These are phyloP conservation scores for Eublepharis macularius DNA, from an alignment of 2,113 vertebrate genomes.

Conservation along the genomic window DNA sequence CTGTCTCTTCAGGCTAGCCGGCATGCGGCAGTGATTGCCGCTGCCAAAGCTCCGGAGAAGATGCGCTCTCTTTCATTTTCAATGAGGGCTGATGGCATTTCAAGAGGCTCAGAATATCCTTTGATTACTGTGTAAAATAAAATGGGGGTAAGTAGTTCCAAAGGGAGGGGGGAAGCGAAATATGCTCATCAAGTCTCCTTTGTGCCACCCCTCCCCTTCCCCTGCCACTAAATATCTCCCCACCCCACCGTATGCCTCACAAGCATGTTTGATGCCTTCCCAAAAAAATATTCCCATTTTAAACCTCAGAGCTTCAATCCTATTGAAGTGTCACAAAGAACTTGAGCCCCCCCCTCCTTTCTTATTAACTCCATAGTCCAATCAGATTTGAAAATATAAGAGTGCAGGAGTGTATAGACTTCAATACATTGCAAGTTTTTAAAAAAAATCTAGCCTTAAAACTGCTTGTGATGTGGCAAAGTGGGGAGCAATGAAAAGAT, in stretches of 20 bases:
- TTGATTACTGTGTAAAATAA: conserved; percentile 76
- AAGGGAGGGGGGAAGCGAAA: conserved; percentile 26
- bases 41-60: conserved; percentile 70
- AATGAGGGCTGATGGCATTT: conserved; percentile 80
- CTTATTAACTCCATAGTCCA: conserved; percentile 23
- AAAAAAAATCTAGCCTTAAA: neutral
- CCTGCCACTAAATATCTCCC: conserved; percentile 20
- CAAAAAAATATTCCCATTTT: conserved; percentile 33
- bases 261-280: conserved; percentile 23
- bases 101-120: conserved; percentile 80
- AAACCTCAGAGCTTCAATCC: conserved; percentile 34
- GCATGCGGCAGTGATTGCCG: conserved; percentile 70
- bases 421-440: neutral
- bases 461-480: neutral
- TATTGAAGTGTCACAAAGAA: neutral
- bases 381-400: neutral
- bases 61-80: conserved; percentile 77
- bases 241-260: conserved; percentile 38
- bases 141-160: conserved; percentile 55
- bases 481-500: neutral
- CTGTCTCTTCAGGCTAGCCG: conserved; percentile 66
- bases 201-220: conserved; percentile 41
- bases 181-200: conserved; percentile 72
- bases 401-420: conserved; percentile 14
- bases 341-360: neutral